Evolutionary conservation across 2,113 vertebrate genomes (phyloP).

Genomic region (Cepphus grylle): DNA sequence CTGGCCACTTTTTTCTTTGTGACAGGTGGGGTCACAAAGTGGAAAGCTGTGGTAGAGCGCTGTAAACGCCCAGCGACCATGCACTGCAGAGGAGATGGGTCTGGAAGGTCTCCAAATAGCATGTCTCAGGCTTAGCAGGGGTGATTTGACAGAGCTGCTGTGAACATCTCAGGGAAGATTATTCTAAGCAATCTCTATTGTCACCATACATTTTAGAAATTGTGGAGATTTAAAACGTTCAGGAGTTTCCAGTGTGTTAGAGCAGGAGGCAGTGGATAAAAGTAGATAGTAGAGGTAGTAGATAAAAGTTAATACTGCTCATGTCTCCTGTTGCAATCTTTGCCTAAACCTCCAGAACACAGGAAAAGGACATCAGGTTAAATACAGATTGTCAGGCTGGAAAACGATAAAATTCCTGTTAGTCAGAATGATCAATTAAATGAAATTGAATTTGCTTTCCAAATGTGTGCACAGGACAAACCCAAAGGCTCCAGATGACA

Average conservation of each 20-base stretch:
- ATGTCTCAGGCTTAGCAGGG: not conserved
- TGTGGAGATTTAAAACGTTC: not conserved
- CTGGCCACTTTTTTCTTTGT: not conserved
- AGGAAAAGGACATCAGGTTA: not conserved
- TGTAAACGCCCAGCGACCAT: not conserved
- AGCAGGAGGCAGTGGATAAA: not conserved
- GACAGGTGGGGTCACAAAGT: not conserved
- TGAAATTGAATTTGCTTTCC: not conserved
- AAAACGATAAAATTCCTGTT: not conserved
- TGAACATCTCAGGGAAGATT: not conserved
- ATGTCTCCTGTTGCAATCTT: not conserved
- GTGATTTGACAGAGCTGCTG: not conserved
- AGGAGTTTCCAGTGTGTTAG: not conserved
- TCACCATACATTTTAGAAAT: not conserved
- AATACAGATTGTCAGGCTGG: not conserved
- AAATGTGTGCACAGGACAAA: not conserved
- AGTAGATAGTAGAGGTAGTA: too few species aligned
- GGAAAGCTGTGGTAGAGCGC: not conserved
- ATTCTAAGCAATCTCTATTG: not conserved
- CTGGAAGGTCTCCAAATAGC: not conserved
- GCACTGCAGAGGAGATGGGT: not conserved
- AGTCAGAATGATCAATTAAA: not conserved
- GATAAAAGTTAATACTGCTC: not conserved
- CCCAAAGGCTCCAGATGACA: not conserved
- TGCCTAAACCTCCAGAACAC: not conserved